phyloP scores from a whole-genome alignment of 2,113 vertebrate genomes.

The Verasper variegatus region DNA sequence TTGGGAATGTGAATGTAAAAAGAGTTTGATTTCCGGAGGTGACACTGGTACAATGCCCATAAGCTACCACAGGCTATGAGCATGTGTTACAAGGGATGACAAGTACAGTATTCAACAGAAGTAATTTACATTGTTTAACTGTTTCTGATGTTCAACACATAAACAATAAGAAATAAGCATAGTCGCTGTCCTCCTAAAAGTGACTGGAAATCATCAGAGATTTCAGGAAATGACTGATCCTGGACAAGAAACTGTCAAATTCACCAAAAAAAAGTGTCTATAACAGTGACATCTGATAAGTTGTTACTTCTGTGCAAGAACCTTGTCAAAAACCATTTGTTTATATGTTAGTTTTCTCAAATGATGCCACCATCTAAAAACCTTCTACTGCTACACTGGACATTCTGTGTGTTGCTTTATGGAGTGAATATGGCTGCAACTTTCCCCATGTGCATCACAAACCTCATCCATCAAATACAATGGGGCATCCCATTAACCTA shows the following conservation, averaged over 20 bases:
- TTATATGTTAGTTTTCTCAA: neutral
- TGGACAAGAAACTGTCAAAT: no score
- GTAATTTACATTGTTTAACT: no score
- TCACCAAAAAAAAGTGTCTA: no score
- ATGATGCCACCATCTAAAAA: neutral
- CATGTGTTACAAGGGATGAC: no score
- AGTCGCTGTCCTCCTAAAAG: no score
- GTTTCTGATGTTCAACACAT: no score
- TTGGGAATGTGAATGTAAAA: slow-evolving; percentile 48
- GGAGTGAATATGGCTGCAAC: slow-evolving; percentile 1
- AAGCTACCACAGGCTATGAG: neutral
- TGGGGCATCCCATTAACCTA: slow-evolving; percentile 48
- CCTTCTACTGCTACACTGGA: neutral
- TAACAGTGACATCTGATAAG: no score
- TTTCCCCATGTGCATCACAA: slow-evolving; percentile 40
- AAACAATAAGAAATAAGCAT: no score
- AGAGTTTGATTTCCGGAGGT: slow-evolving; percentile 4
- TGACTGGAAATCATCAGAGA: no score
- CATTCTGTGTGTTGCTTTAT: slow-evolving; percentile 4
- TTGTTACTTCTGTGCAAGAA: no score
- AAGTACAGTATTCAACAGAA: no score
- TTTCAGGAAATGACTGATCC: no score
- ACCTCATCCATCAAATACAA: slow-evolving; percentile 57
- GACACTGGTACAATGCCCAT: neutral
- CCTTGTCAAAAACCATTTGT: neutral